Percentiles rank a stretch among this genome's conserved stretches.
Conservation (phyloP, 2,797 vertebrate genomes). For the Tenualosa ilisha region DNA sequence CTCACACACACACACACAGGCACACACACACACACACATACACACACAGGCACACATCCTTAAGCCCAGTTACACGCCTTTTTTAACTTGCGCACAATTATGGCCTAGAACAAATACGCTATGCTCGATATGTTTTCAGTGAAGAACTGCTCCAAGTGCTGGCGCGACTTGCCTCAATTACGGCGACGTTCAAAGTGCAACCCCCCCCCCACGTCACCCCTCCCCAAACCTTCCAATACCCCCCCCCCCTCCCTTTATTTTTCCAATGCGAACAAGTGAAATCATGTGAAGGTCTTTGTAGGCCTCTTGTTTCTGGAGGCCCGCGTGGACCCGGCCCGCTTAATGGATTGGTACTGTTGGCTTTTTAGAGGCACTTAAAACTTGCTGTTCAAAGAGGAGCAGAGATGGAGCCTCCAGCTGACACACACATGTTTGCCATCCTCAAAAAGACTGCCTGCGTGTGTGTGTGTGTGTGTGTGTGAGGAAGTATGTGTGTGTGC, state of each 20-base stretch:
- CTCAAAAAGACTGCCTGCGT: slow-evolving; percentile 36
- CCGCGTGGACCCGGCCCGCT: slow-evolving; percentile 29
- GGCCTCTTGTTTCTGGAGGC: slow-evolving; percentile 37
- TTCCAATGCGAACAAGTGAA: slow-evolving; percentile 58
- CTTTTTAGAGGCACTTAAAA: slow-evolving; percentile 58
- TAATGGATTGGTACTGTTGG: slow-evolving; percentile 59
- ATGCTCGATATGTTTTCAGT: slow-evolving; percentile 52
- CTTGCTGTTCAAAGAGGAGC: slow-evolving; percentile 45
- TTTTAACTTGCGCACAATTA: slow-evolving; percentile 55
- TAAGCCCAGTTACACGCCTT: slow-evolving; percentile 55
- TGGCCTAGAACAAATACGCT: slow-evolving; percentile 58
- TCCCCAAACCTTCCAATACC: neutral
- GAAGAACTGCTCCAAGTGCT: slow-evolving; percentile 56
- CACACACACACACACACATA: slow-evolving; percentile 5
- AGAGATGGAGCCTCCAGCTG: slow-evolving; percentile 56
- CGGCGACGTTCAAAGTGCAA: slow-evolving; percentile 45
- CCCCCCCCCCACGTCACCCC: neutral
- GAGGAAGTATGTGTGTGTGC: neutral
- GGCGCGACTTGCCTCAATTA: slow-evolving; percentile 51
- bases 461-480: slow-evolving; percentile 13
- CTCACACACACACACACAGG: slow-evolving; percentile 45
- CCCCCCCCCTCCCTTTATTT: slow-evolving; percentile 43
- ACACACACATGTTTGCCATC: slow-evolving; percentile 60
- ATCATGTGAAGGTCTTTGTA: slow-evolving; percentile 54
- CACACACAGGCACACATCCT: slow-evolving; percentile 23